phyloP scores from a whole-genome alignment of 2,797 vertebrate genomes.

The Mormyrops attenuatus region DNA sequence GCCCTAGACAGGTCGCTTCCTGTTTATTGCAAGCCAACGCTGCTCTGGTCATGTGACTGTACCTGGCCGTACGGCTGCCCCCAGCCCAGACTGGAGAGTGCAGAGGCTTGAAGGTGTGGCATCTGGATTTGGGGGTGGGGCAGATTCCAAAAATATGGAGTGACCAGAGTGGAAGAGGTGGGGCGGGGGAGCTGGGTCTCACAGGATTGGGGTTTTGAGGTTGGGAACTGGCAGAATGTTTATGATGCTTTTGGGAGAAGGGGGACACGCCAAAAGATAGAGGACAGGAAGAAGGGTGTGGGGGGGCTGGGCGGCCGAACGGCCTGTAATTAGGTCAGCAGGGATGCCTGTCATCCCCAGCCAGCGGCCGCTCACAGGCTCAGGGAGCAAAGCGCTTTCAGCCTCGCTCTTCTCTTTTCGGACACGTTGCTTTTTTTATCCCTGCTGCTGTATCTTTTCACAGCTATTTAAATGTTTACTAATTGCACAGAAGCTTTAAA shows the following conservation, averaged over 20 bases:
- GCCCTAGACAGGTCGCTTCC: neutral
- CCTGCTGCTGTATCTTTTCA: neutral
- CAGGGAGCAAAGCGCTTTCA: neutral
- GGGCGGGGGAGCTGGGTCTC: slow-evolving; percentile 36
- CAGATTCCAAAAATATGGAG: slow-evolving; percentile 18
- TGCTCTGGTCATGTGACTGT: neutral
- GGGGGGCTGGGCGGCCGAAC: neutral
- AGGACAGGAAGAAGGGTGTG: neutral
- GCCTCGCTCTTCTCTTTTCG: neutral
- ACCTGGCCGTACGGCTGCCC: neutral
- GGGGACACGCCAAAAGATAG: neutral
- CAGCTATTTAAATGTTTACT: neutral
- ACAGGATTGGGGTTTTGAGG: slow-evolving; percentile 37
- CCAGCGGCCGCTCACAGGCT: neutral
- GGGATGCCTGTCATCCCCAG: slow-evolving; percentile 8
- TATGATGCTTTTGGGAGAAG: slow-evolving; percentile 42
- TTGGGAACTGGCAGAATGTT: neutral
- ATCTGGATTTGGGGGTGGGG: neutral
- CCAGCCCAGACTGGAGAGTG: neutral
- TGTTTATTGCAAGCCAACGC: neutral
- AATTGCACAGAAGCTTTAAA: neutral
- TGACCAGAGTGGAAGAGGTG: slow-evolving; percentile 36
- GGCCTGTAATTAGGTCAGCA: slow-evolving; percentile 20
- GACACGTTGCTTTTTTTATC: neutral
- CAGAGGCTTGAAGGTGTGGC: neutral